phyloP scores from a whole-genome alignment of 2,888 invertebrate species.

The Drosophila nr. fundita region DNA sequence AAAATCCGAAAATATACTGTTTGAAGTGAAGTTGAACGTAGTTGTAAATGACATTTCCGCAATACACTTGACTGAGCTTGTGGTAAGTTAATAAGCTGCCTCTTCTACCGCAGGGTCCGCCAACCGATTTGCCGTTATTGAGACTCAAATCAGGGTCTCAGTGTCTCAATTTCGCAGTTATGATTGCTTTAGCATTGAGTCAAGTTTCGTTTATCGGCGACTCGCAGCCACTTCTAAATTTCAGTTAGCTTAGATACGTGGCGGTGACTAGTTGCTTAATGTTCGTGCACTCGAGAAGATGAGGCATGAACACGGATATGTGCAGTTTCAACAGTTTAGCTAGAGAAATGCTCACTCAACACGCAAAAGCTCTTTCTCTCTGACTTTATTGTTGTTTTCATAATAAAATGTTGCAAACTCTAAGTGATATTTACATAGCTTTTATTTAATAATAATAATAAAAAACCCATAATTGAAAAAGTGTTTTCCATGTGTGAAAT shows the following conservation, averaged over 20 bases:
- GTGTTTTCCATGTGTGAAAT: neutral
- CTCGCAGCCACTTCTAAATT: constrained; percentile 19
- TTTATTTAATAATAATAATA: neutral
- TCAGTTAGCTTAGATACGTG: constrained; percentile 59
- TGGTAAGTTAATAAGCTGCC: constrained; percentile 20
- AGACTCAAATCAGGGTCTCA: neutral
- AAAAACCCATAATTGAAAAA: neutral
- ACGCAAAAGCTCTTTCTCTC: neutral
- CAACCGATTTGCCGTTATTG: neutral
- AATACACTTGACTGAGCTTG: constrained; percentile 12
- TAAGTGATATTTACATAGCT: neutral
- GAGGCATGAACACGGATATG: neutral
- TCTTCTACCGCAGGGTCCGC: constrained; percentile 7
- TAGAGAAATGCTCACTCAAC: neutral
- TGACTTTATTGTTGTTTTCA: neutral
- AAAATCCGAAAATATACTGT: neutral
- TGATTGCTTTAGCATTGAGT: constrained; percentile 17
- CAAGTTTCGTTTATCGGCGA: constrained; percentile 22
- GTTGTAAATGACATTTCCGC: constrained; percentile 14
- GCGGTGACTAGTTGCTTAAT: constrained; percentile 43
- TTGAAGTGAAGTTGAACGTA: constrained; percentile 3
- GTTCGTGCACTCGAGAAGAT: constrained; percentile 2
- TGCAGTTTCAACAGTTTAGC: neutral
- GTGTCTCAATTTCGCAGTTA: neutral
- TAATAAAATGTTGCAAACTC: neutral